Percentiles rank a stretch among this genome's conserved stretches.
Evolutionary conservation across 2,888 invertebrate species (phyloP).

Genomic region (Ectemnius cavifrons): DNA sequence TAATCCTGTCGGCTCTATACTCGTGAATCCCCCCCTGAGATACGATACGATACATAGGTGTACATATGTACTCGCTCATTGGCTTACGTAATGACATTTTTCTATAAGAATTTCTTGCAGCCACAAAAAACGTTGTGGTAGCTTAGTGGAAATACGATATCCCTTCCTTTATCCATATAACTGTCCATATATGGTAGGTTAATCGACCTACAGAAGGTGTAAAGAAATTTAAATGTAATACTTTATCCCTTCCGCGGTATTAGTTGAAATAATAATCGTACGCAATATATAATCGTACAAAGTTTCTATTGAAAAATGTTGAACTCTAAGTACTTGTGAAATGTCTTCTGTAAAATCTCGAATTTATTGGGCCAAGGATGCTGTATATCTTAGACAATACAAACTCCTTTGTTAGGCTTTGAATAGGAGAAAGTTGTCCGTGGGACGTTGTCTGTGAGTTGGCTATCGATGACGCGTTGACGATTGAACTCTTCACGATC

Average conservation of each 20-base stretch:
- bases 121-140: slow-evolving; percentile 1
- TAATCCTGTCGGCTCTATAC: neutral
- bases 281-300: no score
- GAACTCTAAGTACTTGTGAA: slow-evolving; percentile 40
- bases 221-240: no score
- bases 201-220: no score
- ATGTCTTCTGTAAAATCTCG: slow-evolving; percentile 11
- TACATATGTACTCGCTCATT: neutral
- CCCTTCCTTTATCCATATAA: slow-evolving; percentile 13
- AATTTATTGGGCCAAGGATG: no score
- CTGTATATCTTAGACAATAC: no score
- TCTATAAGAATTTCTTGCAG: slow-evolving; percentile 17
- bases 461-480: no score
- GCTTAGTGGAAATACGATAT: slow-evolving; percentile 7
- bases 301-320: slow-evolving; percentile 10
- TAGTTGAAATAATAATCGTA: no score
- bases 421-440: no score
- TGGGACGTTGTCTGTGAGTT: no score
- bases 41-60: neutral
- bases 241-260: no score
- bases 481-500: neutral
- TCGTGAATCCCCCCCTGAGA: no score
- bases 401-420: no score
- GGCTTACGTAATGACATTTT: slow-evolving; percentile 26
- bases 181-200: neutral